These are phyloP conservation scores for Malacosoma neustria DNA, from an alignment of 2,888 invertebrate species.

Conservation along the genomic window DNA sequence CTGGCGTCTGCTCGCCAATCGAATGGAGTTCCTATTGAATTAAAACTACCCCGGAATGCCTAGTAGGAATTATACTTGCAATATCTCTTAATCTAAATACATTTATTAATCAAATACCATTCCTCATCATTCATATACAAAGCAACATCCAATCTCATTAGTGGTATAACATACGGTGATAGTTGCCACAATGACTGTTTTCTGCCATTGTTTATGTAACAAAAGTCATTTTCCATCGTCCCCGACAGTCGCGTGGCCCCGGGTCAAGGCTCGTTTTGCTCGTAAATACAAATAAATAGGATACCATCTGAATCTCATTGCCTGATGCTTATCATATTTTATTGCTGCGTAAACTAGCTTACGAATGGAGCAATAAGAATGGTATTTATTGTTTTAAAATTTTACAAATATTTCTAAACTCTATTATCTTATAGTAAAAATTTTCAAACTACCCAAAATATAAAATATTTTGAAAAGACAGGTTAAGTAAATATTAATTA, in stretches of 20 bases:
- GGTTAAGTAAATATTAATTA: too few species aligned
- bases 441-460: too few species aligned
- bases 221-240: conserved; percentile 38
- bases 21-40: background rate
- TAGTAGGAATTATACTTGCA: background rate
- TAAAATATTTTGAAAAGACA: conserved; percentile 2
- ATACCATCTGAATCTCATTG: conserved; percentile 55
- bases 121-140: conserved; percentile 12
- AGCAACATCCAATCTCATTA: conserved; percentile 25
- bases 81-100: background rate
- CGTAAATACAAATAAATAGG: conserved; percentile 67
- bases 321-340: conserved; percentile 64
- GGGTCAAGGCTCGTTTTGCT: conserved; percentile 55
- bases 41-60: background rate
- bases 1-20: background rate
- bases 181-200: conserved; percentile 25
- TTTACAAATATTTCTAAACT: too few species aligned
- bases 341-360: conserved; percentile 51
- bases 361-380: conserved; percentile 46
- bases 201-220: conserved; percentile 32
- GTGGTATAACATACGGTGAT: conserved; percentile 28
- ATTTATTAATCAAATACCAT: background rate
- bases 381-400: conserved; percentile 36
- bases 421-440: too few species aligned
- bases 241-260: conserved; percentile 26